Conservation (phyloP, 1,140 invertebrate species). For the Cyclargus thomasi region DNA sequence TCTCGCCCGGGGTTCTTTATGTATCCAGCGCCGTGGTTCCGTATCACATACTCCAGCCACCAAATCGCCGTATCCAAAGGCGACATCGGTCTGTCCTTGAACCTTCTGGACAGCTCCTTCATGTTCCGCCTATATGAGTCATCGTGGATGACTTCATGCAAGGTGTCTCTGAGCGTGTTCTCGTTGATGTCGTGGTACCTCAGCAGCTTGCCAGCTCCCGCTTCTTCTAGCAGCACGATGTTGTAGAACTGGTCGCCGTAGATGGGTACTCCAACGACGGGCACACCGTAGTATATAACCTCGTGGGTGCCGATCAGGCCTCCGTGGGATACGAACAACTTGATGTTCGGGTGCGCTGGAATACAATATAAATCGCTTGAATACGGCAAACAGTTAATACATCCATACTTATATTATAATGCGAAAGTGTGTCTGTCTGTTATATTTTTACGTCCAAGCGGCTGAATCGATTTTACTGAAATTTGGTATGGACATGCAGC, state of each 20-base stretch:
- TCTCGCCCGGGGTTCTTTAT: slow-evolving; percentile 76
- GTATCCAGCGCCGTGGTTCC: slow-evolving; percentile 73
- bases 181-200: slow-evolving; percentile 51
- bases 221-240: slow-evolving; percentile 62
- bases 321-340: slow-evolving; percentile 80
- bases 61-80: slow-evolving; percentile 76
- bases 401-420: no score
- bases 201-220: slow-evolving; percentile 66
- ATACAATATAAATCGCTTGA: slow-evolving; percentile 27
- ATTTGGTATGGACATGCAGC: no score
- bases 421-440: no score
- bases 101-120: slow-evolving; percentile 61
- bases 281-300: slow-evolving; percentile 79
- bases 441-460: no score
- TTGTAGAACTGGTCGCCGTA: slow-evolving; percentile 79
- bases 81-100: slow-evolving; percentile 74
- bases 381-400: no score
- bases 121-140: slow-evolving; percentile 50
- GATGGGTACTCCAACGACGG: slow-evolving; percentile 80
- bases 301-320: slow-evolving; percentile 82
- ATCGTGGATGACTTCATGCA: slow-evolving; percentile 45
- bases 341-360: slow-evolving; percentile 75
- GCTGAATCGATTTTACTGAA: no score
- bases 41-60: slow-evolving; percentile 80
- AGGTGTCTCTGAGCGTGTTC: slow-evolving; percentile 31